Conservation (phyloP, 2,113 vertebrate genomes). For the Pelodiscus sinensis region DNA sequence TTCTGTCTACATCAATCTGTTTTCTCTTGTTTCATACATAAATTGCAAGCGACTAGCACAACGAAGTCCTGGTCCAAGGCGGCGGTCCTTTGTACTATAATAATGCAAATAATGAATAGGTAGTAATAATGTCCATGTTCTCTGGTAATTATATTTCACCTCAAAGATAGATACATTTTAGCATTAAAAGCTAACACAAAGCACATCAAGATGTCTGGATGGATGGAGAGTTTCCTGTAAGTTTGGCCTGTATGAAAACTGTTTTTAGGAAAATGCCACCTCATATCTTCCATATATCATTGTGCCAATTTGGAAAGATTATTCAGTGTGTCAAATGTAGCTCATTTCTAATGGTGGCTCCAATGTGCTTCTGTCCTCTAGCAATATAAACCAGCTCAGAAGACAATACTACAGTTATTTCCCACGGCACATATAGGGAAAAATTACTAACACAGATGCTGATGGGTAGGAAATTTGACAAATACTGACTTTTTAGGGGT, state of each 20-base stretch:
- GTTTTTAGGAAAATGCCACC: background rate
- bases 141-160: background rate
- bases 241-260: background rate
- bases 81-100: background rate
- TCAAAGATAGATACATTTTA: background rate
- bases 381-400: background rate
- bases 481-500: background rate
- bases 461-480: background rate
- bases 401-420: background rate
- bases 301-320: conserved; percentile 7
- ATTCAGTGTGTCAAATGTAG: background rate
- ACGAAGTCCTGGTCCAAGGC: background rate
- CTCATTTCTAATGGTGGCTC: background rate
- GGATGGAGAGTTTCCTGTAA: background rate
- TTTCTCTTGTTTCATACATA: background rate
- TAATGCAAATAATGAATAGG: background rate
- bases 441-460: background rate
- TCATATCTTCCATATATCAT: background rate
- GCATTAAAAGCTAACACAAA: background rate
- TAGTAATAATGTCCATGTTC: background rate
- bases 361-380: background rate
- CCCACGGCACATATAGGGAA: background rate
- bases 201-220: background rate
- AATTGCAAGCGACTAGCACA: background rate
- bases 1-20: background rate